Evolutionary conservation across 1,140 invertebrate species (phyloP).

Genomic region (Acromyrmex charruanus): DNA sequence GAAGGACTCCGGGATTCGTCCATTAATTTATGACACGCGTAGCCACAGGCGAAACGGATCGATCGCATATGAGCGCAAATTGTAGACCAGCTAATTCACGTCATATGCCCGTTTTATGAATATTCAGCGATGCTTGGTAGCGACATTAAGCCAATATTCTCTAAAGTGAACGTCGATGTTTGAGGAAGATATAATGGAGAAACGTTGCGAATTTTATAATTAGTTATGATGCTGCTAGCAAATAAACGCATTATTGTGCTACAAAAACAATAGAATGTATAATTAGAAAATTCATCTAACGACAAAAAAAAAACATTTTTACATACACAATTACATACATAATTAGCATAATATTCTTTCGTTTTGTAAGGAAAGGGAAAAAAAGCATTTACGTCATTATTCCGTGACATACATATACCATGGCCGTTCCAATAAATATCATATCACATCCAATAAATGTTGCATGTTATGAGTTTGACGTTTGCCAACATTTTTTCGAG

Average conservation of each 20-base stretch:
- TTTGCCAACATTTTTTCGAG: not conserved
- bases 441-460: not conserved
- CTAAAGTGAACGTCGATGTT: slow-evolving; percentile 10
- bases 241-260: not conserved
- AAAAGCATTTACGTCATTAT: not conserved
- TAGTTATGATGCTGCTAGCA: too few species aligned
- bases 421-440: not conserved
- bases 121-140: not conserved
- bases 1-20: not conserved
- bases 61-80: slow-evolving; percentile 20
- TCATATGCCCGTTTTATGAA: slow-evolving; percentile 15
- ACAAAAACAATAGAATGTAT: not conserved
- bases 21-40: slow-evolving; percentile 33
- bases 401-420: not conserved
- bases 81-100: slow-evolving; percentile 23
- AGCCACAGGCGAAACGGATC: not conserved
- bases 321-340: not conserved
- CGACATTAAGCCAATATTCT: slow-evolving; percentile 20
- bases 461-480: not conserved
- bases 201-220: not conserved
- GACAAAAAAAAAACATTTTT: not conserved
- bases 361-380: not conserved
- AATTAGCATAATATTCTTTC: not conserved
- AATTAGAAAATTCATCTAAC: not conserved
- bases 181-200: not conserved